phyloP scores from a whole-genome alignment of 2,113 vertebrate species.

The Ceyx margarethae region DNA sequence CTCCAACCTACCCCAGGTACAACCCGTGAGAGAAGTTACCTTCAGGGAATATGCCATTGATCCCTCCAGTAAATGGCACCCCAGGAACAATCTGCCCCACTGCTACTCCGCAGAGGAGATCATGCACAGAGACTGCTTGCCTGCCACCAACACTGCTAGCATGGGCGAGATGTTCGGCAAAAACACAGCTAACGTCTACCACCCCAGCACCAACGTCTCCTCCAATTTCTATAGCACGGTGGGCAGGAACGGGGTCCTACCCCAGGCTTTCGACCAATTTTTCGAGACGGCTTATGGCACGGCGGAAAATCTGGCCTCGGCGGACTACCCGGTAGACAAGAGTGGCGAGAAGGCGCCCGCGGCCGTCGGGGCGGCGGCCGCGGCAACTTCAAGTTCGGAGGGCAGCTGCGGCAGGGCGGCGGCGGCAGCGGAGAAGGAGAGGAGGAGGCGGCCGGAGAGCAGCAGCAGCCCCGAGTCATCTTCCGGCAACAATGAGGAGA shows the following conservation, averaged over 20 bases:
- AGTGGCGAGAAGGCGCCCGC: constrained; percentile 79
- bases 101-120: constrained; percentile 95
- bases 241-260: constrained; percentile 94
- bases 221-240: constrained; percentile 90
- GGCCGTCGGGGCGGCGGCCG: constrained; percentile 74
- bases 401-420: constrained; percentile 77
- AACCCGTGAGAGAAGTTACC: constrained; percentile 96
- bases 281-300: constrained; percentile 94
- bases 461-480: constrained; percentile 95
- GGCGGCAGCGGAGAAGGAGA: constrained; percentile 78
- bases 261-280: constrained; percentile 97
- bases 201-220: constrained; percentile 83
- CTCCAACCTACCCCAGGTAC: constrained; percentile 95
- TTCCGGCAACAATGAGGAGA: constrained; percentile 95
- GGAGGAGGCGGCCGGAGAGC: constrained; percentile 80
- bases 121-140: constrained; percentile 94
- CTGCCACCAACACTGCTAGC: constrained; percentile 81
- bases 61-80: constrained; percentile 95
- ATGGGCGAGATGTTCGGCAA: constrained; percentile 93
- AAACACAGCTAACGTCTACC: constrained; percentile 84
- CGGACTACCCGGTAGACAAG: constrained; percentile 84
- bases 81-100: constrained; percentile 92
- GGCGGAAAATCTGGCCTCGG: constrained; percentile 79
- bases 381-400: constrained; percentile 86
- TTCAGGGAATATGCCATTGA: constrained; percentile 99